Base-by-base conservation (phyloP, 2,888 invertebrate genomes). In the Clusia tigrina region DNA sequence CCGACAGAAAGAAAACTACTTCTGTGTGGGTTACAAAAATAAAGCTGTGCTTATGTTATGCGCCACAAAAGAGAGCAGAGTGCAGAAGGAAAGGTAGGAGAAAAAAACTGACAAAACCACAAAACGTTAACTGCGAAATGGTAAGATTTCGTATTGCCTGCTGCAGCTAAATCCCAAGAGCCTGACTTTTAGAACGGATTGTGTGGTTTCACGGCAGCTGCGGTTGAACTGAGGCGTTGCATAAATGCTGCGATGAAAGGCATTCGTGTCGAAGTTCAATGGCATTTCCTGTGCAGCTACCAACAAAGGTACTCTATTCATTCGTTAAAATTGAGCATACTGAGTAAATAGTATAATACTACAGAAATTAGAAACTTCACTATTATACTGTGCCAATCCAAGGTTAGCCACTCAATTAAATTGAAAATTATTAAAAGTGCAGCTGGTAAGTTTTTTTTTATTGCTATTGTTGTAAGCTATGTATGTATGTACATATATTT, bases 31-130 rank as follows among this genome's bases (percentile, higher is more conserved):
- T n/a, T 32, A 20, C 18, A 18, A 54, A 26, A 54, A 54, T 18
- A 3, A 56, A 38, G 15, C 22, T 38, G 38, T 38, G n/a, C 26
- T 54, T 6, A 32, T 9, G 32, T 12, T 32, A 32, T n/a, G n/a
- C n/a, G n/a, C n/a, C n/a, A n/a, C n/a, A n/a, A n/a, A n/a, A n/a
- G n/a, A n/a, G n/a, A n/a, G n/a, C n/a, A 32, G 12, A 32, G 32
- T 32, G 32, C 6, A 6, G 12, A 9, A 32, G 12, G 12, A 32
- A 32, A 32, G 32, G 32, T 9, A 32, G 12, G 32, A 32, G 12
- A 32, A 32, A 32, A 9, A 32, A 32, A 23, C 15, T 22, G 18
- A 32, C 10, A 32, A 54, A 54, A 54, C 54, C 54, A 32, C 54
- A 26, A 18, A 32, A 26, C 10, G 32, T 18, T 26, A 25, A 54